Conservation (phyloP, 2,797 vertebrate species). For the Diplodus puntazzo region DNA sequence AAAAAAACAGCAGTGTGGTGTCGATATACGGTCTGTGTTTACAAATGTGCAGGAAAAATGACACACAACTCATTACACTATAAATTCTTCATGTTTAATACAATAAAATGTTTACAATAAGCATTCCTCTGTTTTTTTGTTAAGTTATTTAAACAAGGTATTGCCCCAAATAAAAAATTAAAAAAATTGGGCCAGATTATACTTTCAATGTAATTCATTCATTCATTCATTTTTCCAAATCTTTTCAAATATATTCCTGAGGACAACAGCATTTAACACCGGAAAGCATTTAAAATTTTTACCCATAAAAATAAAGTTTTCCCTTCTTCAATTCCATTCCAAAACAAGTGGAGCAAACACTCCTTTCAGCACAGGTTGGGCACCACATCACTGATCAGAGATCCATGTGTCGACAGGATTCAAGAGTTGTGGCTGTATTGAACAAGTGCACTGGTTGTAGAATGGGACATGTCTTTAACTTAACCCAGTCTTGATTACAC, state of each 20-base stretch:
- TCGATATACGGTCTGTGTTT: constrained; percentile 9
- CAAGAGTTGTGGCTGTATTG: constrained; percentile 56
- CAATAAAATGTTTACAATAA: constrained; percentile 81
- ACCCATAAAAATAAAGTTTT: constrained; percentile 52
- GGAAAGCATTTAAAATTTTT: constrained; percentile 78
- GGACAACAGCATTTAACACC: constrained; percentile 83
- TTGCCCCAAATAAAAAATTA: constrained; percentile 66
- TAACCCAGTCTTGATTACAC: constrained; percentile 37
- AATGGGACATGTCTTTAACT: constrained; percentile 44
- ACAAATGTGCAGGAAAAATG: constrained; percentile 42
- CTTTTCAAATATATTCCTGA: constrained; percentile 81
- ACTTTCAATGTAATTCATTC: constrained; percentile 66
- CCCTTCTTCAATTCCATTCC: constrained; percentile 79
- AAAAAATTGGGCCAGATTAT: constrained; percentile 71
- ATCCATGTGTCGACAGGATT: constrained; percentile 72
- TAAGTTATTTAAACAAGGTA: constrained; percentile 70
- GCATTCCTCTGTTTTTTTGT: constrained; percentile 72
- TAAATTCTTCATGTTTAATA: constrained; percentile 82
- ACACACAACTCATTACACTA: constrained; percentile 62
- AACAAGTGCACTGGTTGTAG: constrained; percentile 57
- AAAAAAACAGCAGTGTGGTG: background rate
- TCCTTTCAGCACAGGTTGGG: constrained; percentile 73
- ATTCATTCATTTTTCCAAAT: constrained; percentile 71
- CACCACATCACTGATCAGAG: constrained; percentile 77
- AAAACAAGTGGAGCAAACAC: constrained; percentile 81